Evolutionary conservation across 2,797 vertebrate species (phyloP).

Genomic region (Loriculus beryllinus): DNA sequence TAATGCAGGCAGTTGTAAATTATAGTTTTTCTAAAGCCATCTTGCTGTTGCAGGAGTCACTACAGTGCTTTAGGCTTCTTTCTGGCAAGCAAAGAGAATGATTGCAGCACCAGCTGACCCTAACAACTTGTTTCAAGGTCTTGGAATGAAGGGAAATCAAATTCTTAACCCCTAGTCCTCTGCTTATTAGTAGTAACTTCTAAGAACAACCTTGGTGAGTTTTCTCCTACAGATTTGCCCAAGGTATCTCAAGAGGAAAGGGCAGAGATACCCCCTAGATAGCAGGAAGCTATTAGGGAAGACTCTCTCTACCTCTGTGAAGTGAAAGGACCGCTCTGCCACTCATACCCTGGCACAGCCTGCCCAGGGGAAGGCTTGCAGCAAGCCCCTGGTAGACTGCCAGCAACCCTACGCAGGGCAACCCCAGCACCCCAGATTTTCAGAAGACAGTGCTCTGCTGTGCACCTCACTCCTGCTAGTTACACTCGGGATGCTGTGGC

Average conservation of each 20-base stretch:
- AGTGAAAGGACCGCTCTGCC: not conserved
- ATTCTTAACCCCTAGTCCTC: not conserved
- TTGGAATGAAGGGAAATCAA: not conserved
- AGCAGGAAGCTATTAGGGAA: not conserved
- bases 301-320: not conserved
- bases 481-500: not conserved
- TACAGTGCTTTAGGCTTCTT: not conserved
- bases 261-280: not conserved
- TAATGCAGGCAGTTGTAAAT: not conserved
- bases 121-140: not conserved
- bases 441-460: not conserved
- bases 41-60: not conserved
- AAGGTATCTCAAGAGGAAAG: not conserved
- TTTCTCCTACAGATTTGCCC: not conserved
- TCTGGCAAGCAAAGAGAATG: not conserved
- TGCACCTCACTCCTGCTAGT: not conserved
- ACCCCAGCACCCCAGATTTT: not conserved
- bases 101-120: not conserved
- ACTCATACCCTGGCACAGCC: not conserved
- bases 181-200: not conserved
- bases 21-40: not conserved
- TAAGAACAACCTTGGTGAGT: not conserved
- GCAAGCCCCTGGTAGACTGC: not conserved
- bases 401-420: fast-evolving
- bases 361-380: not conserved